phyloP scores from a whole-genome alignment of 2,797 vertebrate genomes.

The Nannoperca australis region DNA sequence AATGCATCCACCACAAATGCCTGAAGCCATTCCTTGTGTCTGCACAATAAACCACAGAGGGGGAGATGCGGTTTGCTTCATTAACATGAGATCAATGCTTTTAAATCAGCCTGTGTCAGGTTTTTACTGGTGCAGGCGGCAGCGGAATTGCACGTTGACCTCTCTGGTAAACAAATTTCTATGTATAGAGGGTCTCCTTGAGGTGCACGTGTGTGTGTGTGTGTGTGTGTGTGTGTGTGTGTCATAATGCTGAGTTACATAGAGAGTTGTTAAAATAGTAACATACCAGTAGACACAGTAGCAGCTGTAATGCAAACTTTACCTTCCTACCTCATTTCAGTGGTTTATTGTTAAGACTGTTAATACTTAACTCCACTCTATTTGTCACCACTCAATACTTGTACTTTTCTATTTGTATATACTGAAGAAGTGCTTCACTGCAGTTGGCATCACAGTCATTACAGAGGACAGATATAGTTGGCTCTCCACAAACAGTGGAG shows the following conservation, averaged over 20 bases:
- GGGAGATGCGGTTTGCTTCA: slow-evolving; percentile 48
- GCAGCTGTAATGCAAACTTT: background rate
- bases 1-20: slow-evolving; percentile 31
- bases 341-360: background rate
- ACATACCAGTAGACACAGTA: background rate
- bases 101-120: slow-evolving; percentile 66
- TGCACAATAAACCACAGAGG: slow-evolving; percentile 29
- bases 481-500: background rate
- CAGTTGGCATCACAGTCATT: background rate
- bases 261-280: background rate
- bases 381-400: background rate
- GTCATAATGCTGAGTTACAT: background rate
- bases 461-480: background rate
- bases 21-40: slow-evolving; percentile 28
- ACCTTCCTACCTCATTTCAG: background rate
- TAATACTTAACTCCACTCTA: background rate
- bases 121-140: slow-evolving; percentile 45
- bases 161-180: slow-evolving; percentile 16
- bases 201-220: no score
- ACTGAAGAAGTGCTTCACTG: background rate
- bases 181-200: no score
- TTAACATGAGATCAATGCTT: slow-evolving; percentile 75
- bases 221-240: background rate
- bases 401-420: no score
- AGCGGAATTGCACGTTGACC: slow-evolving; percentile 61